A percentile compares a stretch with the other conserved stretches of the same genome.
phyloP scores from a whole-genome alignment of 2,888 invertebrate species.

The Clitarchus hookeri region DNA sequence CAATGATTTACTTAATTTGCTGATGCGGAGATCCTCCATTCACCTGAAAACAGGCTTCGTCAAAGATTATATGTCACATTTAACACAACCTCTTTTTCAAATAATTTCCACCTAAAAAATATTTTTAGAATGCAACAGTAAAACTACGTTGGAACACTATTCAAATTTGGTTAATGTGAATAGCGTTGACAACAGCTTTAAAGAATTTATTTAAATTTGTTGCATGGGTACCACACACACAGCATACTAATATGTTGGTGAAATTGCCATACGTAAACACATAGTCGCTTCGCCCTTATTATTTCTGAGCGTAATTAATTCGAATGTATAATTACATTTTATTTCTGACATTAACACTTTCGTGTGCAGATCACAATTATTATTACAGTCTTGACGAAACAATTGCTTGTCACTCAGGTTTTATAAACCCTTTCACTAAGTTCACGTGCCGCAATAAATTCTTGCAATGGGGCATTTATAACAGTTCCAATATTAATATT shows the following conservation, averaged over 20 bases:
- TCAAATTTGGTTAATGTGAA: neutral
- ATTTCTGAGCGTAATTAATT: neutral
- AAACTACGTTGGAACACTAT: constrained; percentile 2
- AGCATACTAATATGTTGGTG: neutral
- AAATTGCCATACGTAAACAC: neutral
- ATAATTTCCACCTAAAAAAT: neutral
- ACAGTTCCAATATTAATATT: no score
- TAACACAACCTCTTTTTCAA: neutral
- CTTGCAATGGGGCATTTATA: no score
- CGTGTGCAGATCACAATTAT: no score
- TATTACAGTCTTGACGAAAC: no score
- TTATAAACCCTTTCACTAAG: no score
- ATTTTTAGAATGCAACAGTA: neutral
- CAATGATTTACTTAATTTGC: no score
- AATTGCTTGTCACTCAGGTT: no score
- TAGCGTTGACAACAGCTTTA: neutral
- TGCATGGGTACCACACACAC: neutral
- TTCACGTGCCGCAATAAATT: no score
- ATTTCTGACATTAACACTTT: neutral
- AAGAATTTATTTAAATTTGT: neutral
- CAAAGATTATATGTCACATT: neutral
- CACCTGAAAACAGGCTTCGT: neutral
- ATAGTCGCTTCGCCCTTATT: neutral
- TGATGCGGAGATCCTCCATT: no score
- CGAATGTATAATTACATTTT: neutral